Base-by-base conservation (phyloP, 2,888 invertebrate species). In the Scaptomyza tumidula region DNA sequence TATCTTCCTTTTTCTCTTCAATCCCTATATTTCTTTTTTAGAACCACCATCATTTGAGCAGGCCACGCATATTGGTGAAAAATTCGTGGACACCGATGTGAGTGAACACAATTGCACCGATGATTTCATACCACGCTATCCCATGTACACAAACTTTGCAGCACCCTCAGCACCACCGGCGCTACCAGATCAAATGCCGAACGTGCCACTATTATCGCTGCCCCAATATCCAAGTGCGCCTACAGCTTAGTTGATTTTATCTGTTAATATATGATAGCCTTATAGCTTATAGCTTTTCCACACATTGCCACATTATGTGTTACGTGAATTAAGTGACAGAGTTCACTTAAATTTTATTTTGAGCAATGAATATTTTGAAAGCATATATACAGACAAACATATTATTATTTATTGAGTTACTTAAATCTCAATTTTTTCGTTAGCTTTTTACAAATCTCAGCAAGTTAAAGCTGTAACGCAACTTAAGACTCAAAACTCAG, bases 91-190 rank as follows among this genome's bases (percentile, higher is more conserved):
- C 35, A 69, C 66, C 11, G 89, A 88, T 54, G 86, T 56, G 9
- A 75, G 80, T 57, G 87, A 83, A 39, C 75, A 77, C 35, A 71
- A 88, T 57, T 65, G 71, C 29, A 68, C 78, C 2, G 84, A 88
- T 37, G 85, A 84, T 10, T 90, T 80, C 27, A 65, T 90, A 35
- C 90, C 89, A 5, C 75, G 82, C 19, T 90, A 90, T 61, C 90
- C 89, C n/a, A 79, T 89, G 74, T 90, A 90, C 57, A 84, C 65
- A 5, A 71, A 89, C 73, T 88, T 89, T 60, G 89, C 84, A 11
- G 24, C 39, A 33, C 67, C 88, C 24, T 39, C 82, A 19, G 82
- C 82, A 0, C 84, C 84, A 0, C 78, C 84, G 6, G 70, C 56
- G 2, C 75, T 73, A 6, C 72, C 52, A 1, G 33, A 13, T 5